Conservation (phyloP, 2,797 vertebrate species). For the Muscicapa striata region DNA sequence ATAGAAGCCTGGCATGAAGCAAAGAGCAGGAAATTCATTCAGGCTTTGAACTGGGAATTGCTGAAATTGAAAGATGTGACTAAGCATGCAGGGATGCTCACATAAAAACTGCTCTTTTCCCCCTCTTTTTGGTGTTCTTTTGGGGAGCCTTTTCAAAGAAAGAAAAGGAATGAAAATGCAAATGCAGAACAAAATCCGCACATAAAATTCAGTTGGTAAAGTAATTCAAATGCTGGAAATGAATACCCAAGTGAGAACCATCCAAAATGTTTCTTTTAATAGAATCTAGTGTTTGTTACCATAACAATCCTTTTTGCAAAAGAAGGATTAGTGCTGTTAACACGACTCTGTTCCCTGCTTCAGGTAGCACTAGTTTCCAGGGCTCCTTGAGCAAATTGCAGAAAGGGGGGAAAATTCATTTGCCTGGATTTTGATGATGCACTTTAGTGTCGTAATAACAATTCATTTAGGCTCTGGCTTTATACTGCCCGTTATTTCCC, state of each 20-base stretch:
- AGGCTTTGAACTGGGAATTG: slow-evolving; percentile 40
- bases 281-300: slow-evolving; percentile 33
- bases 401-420: background rate
- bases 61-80: slow-evolving; percentile 36
- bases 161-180: background rate
- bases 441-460: background rate
- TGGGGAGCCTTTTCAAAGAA: background rate
- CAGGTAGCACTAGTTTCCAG: background rate
- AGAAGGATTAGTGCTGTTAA: slow-evolving; percentile 24
- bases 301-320: slow-evolving; percentile 27
- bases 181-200: background rate
- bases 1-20: slow-evolving; percentile 51
- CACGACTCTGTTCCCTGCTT: background rate
- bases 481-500: slow-evolving; percentile 22
- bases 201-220: background rate
- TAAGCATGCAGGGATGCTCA: background rate
- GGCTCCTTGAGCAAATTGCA: background rate
- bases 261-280: slow-evolving; percentile 11
- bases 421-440: slow-evolving; percentile 24
- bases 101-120: background rate
- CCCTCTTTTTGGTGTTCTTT: background rate
- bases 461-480: slow-evolving; percentile 7
- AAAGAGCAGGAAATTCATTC: slow-evolving; percentile 66
- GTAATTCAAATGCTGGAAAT: background rate
- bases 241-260: background rate